Base-by-base conservation (phyloP, 2,888 invertebrate genomes). In the Nymphalis polychloros region DNA sequence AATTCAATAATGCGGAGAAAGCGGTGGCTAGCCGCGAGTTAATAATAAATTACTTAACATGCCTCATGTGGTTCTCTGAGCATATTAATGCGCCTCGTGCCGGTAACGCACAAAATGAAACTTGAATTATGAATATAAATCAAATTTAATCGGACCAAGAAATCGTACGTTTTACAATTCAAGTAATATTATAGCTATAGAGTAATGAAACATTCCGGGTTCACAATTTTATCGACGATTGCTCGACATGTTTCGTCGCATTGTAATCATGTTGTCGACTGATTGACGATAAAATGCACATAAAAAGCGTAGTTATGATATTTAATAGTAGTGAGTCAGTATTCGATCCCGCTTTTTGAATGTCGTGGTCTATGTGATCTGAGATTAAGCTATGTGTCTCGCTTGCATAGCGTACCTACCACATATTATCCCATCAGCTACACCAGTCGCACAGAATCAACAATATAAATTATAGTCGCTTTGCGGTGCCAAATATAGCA, bases 1-100 rank as follows among this genome's bases (percentile, higher is more conserved):
- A 8, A 41, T 57, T 41, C n/a, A 57, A 57, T 57, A 57, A 57
- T 57, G 57, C 13, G 35, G 35, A 41, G 57, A 57, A 57, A 35
- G 35, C 57, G 35, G 19, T 10, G 57, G 57, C 27, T 41, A 16
- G 13, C 35, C 19, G n/a, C 41, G 35, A 57, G 35, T 57, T n/a
- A 57, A 57, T 57, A 57, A 57, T 57, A 57, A 57, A 57, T 57
- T 57, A 57, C 57, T 19, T 17, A 19, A 57, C 57, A 55, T 17
- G 53, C 53, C 53, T 31, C 53, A 55, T 55, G 53, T 27, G 53
- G 31, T 31, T 55, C n/a, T 31, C 7, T n/a, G 13, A 55, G 53
- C 53, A 31, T 17, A 55, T 55, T 55, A 55, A 55, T 55, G 53
- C 23, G 16, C 23, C 4, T 55, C 53, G 17, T 31, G 27, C 17